Base-by-base conservation (phyloP, 2,888 invertebrate genomes). In the Lissonota sp. region DNA sequence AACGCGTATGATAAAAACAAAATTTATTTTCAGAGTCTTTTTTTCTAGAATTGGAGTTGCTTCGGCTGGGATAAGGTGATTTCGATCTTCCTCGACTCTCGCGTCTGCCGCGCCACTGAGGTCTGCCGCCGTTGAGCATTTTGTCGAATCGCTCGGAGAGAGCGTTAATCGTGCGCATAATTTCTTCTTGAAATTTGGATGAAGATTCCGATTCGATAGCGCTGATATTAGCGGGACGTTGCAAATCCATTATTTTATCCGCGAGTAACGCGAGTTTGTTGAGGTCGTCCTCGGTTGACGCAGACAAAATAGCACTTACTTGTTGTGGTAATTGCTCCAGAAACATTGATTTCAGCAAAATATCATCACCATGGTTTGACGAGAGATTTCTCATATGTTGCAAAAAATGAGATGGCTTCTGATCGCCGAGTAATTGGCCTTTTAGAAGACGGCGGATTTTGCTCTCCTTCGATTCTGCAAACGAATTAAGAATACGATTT, bases 391-490 rank as follows among this genome's bases (percentile, higher is more conserved):
- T 53, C 40, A 82, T 60, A 3, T 79, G 67, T 7, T 76, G 57
- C 0, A 82, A 66, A 2, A 82, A 69, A n/a, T 76, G 77, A 4
- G 70, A 64, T 3, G 76, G 82, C 8, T 74, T 79, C 8, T 63
- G 58, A 46, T 82, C 73, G 6, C 82, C 69, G 0, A 76, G 46
- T 3, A 69, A 7, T 6, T 76, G 57, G 6, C 63, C 70, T 37
- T 72, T 79, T 6, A 82, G 37, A 0, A 82, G 10, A 16, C 79
- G 16, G 7, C 58, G 69, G 1, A 82, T 0, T 5, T 69, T 70
- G n/a, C 57, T 72, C 60, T 73, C 62, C 42, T 57, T 73, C 4
- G 69, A 77, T 5, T 67, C 73, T 7, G 53, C 5, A 44, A 80
- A 60, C 4, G 77, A 51, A 6, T 42, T n/a, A 10, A 77, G 57